phyloP scores from a whole-genome alignment of 2,888 invertebrate genomes.

The Heliconius hortense region DNA sequence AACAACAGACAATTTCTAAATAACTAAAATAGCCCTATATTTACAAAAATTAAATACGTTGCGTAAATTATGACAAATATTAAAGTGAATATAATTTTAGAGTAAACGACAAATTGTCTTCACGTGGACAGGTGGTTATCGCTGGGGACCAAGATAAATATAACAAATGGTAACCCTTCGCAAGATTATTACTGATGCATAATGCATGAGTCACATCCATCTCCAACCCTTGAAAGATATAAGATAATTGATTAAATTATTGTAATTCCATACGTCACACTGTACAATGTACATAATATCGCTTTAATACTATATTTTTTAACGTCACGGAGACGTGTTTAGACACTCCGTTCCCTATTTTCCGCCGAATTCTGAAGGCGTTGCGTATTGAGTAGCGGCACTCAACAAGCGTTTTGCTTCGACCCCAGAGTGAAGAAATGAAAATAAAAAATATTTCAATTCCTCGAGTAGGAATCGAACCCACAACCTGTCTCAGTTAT shows the following conservation, averaged over 20 bases:
- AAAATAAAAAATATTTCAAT: too few species aligned
- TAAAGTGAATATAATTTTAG: background rate
- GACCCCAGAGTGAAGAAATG: too few species aligned
- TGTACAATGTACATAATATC: background rate
- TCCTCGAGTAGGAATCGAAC: too few species aligned
- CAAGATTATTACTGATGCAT: constrained; percentile 67
- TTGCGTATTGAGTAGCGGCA: too few species aligned
- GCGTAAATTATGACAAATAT: background rate
- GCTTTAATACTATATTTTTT: too few species aligned
- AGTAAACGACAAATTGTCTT: background rate
- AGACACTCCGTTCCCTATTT: too few species aligned
- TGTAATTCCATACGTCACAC: constrained; percentile 9
- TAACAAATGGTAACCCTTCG: constrained; percentile 25
- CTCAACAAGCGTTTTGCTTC: too few species aligned
- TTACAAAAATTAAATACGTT: background rate
- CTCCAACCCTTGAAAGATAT: constrained; percentile 44
- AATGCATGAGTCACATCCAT: constrained; percentile 74
- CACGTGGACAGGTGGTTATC: background rate
- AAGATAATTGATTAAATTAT: constrained; percentile 40
- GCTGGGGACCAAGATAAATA: constrained; percentile 3
- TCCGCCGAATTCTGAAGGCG: too few species aligned
- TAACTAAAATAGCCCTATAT: background rate
- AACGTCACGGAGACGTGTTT: too few species aligned
- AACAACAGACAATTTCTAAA: too few species aligned
- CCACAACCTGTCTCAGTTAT: too few species aligned